phyloP scores from a whole-genome alignment of 1,140 invertebrate species.

The Agrypnia vestita region DNA sequence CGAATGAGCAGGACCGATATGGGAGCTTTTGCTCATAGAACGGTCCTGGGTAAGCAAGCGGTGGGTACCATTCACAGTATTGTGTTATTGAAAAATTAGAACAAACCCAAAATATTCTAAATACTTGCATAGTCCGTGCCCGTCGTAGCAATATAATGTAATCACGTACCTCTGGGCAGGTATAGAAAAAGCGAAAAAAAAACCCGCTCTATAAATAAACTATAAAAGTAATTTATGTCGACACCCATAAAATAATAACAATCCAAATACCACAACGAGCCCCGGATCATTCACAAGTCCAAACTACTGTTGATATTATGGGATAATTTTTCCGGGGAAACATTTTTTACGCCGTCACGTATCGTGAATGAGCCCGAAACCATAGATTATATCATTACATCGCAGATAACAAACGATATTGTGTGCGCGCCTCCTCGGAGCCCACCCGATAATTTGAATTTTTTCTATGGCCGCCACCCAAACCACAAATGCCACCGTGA shows the following conservation, averaged over 20 bases:
- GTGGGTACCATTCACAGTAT: too few relatives aligned
- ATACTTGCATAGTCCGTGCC: too few relatives aligned
- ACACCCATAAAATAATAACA: constrained; percentile 45
- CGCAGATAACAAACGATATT: constrained; percentile 57
- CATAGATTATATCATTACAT: constrained; percentile 60
- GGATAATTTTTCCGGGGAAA: background rate
- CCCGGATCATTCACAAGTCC: constrained; percentile 15
- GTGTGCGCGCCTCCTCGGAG: constrained; percentile 30
- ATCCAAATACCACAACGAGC: constrained; percentile 30
- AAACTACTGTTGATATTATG: background rate
- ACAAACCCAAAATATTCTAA: too few relatives aligned
- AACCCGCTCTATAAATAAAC: constrained; percentile 19
- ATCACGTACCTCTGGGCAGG: too few relatives aligned
- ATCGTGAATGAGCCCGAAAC: constrained; percentile 22
- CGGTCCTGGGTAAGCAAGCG: too few relatives aligned
- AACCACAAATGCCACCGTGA: constrained; percentile 34
- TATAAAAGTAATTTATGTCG: constrained; percentile 43
- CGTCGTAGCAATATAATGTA: too few relatives aligned
- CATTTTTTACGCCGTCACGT: constrained; percentile 31
- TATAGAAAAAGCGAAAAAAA: background rate
- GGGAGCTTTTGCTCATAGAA: too few relatives aligned
- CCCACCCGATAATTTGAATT: constrained; percentile 39
- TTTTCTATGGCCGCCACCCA: constrained; percentile 43
- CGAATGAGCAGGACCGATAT: too few relatives aligned
- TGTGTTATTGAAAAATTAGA: too few relatives aligned